A percentile compares a stretch with the other conserved stretches of the same genome.
Conservation (phyloP, 2,888 invertebrate species). For the Tetranychus truncatus region DNA sequence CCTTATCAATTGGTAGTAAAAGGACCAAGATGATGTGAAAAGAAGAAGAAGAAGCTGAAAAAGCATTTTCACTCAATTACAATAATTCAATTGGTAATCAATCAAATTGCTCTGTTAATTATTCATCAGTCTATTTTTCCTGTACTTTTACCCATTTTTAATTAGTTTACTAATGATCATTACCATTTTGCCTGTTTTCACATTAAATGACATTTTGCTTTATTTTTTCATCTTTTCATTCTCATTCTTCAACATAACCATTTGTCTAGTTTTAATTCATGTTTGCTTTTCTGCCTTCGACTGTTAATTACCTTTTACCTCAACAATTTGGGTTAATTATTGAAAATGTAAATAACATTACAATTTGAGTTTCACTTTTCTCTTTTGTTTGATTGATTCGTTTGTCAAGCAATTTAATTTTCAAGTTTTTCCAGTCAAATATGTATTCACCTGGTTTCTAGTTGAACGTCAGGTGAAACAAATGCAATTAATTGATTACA, state of each 20-base stretch:
- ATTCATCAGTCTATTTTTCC: background rate
- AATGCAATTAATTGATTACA: no score
- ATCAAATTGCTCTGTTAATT: background rate
- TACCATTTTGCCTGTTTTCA: background rate
- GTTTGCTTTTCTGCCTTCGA: background rate
- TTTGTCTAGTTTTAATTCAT: background rate
- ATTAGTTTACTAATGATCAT: background rate
- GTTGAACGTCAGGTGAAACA: no score
- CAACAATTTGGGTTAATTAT: background rate
- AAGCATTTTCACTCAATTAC: no score
- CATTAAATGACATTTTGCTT: background rate
- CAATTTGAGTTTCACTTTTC: background rate
- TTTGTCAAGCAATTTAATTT: no score
- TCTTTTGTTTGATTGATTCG: no score
- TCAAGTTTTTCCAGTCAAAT: no score
- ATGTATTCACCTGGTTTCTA: no score
- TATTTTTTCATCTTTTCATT: background rate
- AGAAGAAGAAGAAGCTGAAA: no score
- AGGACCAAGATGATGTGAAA: no score
- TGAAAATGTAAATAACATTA: background rate
- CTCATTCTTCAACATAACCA: background rate
- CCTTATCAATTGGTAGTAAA: background rate
- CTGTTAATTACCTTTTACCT: background rate
- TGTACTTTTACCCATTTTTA: background rate
- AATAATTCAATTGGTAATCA: no score